Percentiles rank a stretch among this genome's conserved stretches.
Evolutionary conservation across 2,888 invertebrate genomes (phyloP).

Genomic region (Sinhomidia bicolor): DNA sequence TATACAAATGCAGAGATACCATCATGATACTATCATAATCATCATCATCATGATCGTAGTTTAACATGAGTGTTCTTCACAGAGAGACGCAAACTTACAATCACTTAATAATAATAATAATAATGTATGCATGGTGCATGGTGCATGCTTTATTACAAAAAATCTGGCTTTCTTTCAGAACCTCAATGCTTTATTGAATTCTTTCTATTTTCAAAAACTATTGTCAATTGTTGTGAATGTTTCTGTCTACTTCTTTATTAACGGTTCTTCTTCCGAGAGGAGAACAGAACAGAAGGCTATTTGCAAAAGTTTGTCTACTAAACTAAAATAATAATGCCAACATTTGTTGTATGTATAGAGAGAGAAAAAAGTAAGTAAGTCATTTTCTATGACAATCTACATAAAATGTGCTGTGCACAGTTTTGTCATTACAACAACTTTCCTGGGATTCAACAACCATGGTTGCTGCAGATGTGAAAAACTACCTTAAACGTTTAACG

Average conservation of each 20-base stretch:
- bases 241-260: conserved; percentile 57
- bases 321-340: conserved; percentile 13
- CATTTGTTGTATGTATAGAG: conserved; percentile 20
- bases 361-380: no score
- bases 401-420: no score
- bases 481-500: no score
- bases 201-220: neutral
- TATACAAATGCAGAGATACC: no score
- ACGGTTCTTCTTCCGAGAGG: conserved; percentile 62
- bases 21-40: no score
- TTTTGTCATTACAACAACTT: neutral
- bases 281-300: conserved; percentile 51
- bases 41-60: conserved; percentile 12
- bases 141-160: neutral
- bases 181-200: neutral
- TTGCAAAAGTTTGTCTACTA: neutral
- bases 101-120: neutral
- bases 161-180: neutral
- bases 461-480: neutral
- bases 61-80: conserved; percentile 26
- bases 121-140: neutral
- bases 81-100: neutral
- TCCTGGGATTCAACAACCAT: neutral
- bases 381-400: neutral
- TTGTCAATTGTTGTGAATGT: conserved; percentile 37